Conservation (phyloP, 2,797 vertebrate genomes). For the Neosalanx taihuensis region DNA sequence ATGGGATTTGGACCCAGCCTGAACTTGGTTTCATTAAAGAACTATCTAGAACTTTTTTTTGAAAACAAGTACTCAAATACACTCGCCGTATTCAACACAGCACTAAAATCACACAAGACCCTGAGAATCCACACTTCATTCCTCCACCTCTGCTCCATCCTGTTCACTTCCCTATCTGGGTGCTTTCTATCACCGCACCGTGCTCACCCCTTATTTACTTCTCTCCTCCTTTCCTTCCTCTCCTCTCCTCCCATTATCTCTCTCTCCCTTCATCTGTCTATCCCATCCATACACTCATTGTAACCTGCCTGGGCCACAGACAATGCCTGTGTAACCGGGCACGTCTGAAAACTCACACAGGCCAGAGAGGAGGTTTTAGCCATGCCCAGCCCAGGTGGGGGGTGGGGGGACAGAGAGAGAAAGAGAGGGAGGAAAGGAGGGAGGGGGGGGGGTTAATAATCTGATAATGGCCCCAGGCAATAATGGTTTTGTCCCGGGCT, state of each 20-base stretch:
- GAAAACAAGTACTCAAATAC: conserved; percentile 43
- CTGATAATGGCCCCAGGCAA: conserved; percentile 53
- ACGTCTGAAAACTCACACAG: conserved; percentile 41
- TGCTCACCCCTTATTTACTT: not conserved
- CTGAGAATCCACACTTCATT: not conserved
- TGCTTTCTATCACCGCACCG: conserved; percentile 18
- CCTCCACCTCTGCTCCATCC: not conserved
- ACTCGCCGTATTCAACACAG: conserved; percentile 37
- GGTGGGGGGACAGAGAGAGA: not conserved
- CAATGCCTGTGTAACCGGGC: conserved; percentile 54
- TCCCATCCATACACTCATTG: conserved; percentile 22
- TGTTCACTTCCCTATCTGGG: conserved; percentile 2
- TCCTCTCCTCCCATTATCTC: conserved; percentile 14
- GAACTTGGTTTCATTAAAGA: too few relatives aligned
- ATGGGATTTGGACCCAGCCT: too few relatives aligned
- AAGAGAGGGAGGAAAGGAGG: not conserved
- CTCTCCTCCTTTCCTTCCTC: conserved; percentile 14
- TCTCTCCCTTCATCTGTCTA: conserved; percentile 12
- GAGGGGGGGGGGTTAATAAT: conserved; percentile 18
- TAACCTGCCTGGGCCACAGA: conserved; percentile 13
- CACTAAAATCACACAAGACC: not conserved
- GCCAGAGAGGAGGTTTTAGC: conserved; percentile 28
- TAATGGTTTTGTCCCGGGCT: conserved; percentile 49
- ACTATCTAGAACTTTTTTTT: conserved; percentile 33
- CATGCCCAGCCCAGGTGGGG: conserved; percentile 26